Evolutionary conservation across 2,888 invertebrate genomes (phyloP).

Genomic region (Sarcophaga variegata): DNA sequence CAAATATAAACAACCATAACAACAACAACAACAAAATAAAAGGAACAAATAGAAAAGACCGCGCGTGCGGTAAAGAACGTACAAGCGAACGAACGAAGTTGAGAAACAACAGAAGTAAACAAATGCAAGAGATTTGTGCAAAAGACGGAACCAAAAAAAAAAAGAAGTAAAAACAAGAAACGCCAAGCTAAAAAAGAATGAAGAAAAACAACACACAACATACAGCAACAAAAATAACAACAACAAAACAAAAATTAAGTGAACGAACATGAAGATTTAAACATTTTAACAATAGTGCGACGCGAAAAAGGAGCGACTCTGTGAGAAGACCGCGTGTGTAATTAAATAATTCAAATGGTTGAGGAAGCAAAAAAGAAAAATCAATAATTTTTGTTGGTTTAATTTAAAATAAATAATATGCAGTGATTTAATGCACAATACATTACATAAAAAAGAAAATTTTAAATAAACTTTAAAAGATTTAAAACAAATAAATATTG

Average conservation of each 20-base stretch:
- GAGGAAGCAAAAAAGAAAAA: constrained; percentile 47
- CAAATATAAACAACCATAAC: constrained; percentile 19
- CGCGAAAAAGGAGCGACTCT: constrained; percentile 61
- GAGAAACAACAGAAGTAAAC: constrained; percentile 59
- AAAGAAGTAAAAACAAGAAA: constrained; percentile 37
- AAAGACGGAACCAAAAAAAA: constrained; percentile 44
- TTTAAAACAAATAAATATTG: neutral
- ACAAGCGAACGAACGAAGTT: constrained; percentile 35
- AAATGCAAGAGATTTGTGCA: constrained; percentile 65
- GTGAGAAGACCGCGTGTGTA: constrained; percentile 54
- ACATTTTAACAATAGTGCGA: constrained; percentile 66
- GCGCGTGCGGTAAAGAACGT: constrained; percentile 65
- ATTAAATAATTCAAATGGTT: constrained; percentile 51
- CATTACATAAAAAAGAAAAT: neutral
- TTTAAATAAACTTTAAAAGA: neutral
- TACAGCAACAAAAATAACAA: constrained; percentile 28
- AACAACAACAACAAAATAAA: constrained; percentile 38
- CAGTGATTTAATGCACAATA: constrained; percentile 27
- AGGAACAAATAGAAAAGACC: constrained; percentile 57
- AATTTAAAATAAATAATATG: constrained; percentile 38
- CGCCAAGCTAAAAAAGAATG: constrained; percentile 32
- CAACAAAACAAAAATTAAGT: constrained; percentile 52
- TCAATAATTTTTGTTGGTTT: constrained; percentile 48
- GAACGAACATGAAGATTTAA: constrained; percentile 59
- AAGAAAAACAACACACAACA: constrained; percentile 28